Base-by-base conservation (phyloP, 2,113 vertebrate genomes). In the Hemichromis elongatus region DNA sequence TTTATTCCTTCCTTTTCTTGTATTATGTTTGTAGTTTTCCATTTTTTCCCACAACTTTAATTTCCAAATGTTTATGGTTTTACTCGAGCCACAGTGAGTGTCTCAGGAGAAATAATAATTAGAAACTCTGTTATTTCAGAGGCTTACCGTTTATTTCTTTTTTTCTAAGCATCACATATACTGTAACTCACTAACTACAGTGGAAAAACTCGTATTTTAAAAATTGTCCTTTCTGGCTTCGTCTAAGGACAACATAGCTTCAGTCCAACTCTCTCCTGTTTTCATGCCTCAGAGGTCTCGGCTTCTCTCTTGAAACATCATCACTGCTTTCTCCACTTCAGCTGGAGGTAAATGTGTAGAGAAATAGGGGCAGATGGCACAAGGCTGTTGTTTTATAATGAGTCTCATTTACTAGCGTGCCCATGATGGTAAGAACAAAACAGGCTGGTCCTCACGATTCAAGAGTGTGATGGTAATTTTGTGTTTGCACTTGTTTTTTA, bases 391-490 rank as follows among this genome's bases (percentile, higher is more conserved):
- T 18, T 21, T 63, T 1, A 63, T 63, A 37, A 63, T 37, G 33
- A 37, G 18, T 63, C 19, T 63, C 18, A 63, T 63, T 63, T 63
- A 63, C 18, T 7, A 21, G 33, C 18, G 0, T 33, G 19, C 10
- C n/a, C 19, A 37, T 37, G 6, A 33, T 63, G 10, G 59, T 5
- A 2, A 37, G 59, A 63, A 63, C 33, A 63, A 37, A 63, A 63
- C 9, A n/a, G 59, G 30, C 30, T 0, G 1, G 16, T 33, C 30
- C 59, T 35, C 30, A 68, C 40, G 33, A 0, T n/a, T 42, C 37
- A 45, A 16, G 37, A 68, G 37, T 68, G 35, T 2, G 35, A 68
- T 42, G n/a, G 7, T 13, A 68, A 30, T 0, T 68, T 68, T 40
- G 63, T 68, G 35, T 14, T 24, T 68, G 35, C 61, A 68, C 12